Conservation (phyloP, 64 coral and sea anemone species). For the Acropora yongei region DNA sequence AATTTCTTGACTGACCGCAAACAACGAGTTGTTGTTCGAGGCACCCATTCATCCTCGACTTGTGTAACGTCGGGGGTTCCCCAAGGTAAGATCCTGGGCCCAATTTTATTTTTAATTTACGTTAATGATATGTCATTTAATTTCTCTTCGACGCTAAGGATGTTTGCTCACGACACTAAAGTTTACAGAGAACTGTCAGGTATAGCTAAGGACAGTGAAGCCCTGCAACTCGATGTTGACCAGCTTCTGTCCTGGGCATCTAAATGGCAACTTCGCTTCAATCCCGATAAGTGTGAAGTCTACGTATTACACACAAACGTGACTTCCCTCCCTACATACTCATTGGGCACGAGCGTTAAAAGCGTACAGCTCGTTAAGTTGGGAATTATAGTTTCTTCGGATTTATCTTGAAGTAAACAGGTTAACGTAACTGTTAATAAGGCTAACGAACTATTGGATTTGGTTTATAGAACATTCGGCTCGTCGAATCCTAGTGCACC, state of each 20-base stretch:
- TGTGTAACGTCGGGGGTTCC: background rate
- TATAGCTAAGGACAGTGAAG: background rate
- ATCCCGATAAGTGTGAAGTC: background rate
- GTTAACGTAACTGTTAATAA: background rate
- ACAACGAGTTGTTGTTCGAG: too few species aligned
- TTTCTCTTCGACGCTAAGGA: too few species aligned
- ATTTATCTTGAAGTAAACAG: background rate
- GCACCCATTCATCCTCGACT: too few species aligned
- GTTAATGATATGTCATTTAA: too few species aligned
- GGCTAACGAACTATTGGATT: background rate
- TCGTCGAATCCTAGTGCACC: too few species aligned
- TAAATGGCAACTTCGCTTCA: background rate
- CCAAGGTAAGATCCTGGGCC: background rate
- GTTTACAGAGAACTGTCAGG: too few species aligned
- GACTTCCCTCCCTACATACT: too few species aligned
- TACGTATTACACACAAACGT: background rate
- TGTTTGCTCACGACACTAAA: too few species aligned
- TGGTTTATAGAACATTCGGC: too few species aligned
- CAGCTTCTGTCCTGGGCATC: background rate
- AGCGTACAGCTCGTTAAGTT: background rate
- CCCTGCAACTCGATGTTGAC: background rate
- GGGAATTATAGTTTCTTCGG: slow-evolving; percentile 2
- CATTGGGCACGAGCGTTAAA: background rate
- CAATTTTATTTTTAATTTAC: background rate
- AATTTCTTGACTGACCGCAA: too few species aligned